A percentile compares a stretch with the other conserved stretches of the same genome.
Evolutionary conservation across 2,888 invertebrate genomes (phyloP).

Genomic region (Drosophila stalkeri): DNA sequence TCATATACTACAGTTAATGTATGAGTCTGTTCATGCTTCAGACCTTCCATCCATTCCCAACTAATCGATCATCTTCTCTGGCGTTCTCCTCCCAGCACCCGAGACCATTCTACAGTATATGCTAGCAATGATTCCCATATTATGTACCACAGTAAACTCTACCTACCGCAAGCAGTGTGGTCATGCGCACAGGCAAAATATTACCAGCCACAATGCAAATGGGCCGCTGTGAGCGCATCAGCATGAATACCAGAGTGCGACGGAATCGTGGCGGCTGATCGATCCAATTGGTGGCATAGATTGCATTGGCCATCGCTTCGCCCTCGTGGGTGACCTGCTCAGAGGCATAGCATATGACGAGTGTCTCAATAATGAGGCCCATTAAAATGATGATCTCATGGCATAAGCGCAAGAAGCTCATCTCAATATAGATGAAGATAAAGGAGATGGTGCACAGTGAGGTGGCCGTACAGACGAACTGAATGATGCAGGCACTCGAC

Average conservation of each 20-base stretch:
- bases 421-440: slow-evolving; percentile 83
- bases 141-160: background rate
- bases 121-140: background rate
- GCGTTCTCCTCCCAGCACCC: no score
- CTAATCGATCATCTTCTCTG: no score
- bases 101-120: no score
- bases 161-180: slow-evolving; percentile 86
- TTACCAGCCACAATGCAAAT: slow-evolving; percentile 86
- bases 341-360: slow-evolving; percentile 86
- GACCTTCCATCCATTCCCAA: no score
- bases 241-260: slow-evolving; percentile 83
- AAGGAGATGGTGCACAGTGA: slow-evolving; percentile 83
- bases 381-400: slow-evolving; percentile 62
- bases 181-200: slow-evolving; percentile 86
- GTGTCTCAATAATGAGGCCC: slow-evolving; percentile 85
- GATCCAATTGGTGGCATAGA: slow-evolving; percentile 87
- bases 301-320: slow-evolving; percentile 84
- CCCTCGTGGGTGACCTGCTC: slow-evolving; percentile 86
- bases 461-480: slow-evolving; percentile 85
- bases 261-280: slow-evolving; percentile 85
- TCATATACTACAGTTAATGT: no score
- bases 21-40: no score
- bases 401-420: slow-evolving; percentile 35
- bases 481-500: slow-evolving; percentile 86
- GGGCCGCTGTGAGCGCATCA: slow-evolving; percentile 86